phyloP scores from a whole-genome alignment of 30 jellyfish, hydroid and myxozoan genomes.

The Chrysaora quinquecirrha region DNA sequence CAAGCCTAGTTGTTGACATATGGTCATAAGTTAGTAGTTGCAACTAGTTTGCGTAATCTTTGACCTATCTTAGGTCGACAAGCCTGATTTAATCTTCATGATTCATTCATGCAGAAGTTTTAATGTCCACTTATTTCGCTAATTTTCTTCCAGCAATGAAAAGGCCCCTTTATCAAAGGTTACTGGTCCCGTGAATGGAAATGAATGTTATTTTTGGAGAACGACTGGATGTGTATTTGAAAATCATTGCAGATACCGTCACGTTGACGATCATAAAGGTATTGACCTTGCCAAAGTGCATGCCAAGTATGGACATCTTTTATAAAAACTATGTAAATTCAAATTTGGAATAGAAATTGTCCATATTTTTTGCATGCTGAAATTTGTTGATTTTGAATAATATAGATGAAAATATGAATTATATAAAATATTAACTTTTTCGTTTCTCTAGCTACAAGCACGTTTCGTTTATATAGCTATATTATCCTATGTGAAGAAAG shows the following conservation, averaged over 20 bases:
- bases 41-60: too few relatives aligned
- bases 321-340: background rate
- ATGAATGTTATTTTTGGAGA: constrained; percentile 97
- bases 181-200: constrained; percentile 91
- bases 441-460: too few relatives aligned
- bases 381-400: background rate
- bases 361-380: background rate
- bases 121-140: too few relatives aligned
- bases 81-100: too few relatives aligned
- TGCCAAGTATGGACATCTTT: constrained; percentile 81
- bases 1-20: too few relatives aligned
- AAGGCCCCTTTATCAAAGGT: constrained; percentile 59
- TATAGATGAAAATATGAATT: background rate
- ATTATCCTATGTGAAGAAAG: too few relatives aligned
- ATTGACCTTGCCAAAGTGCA: constrained; percentile 89
- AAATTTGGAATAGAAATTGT: too few relatives aligned
- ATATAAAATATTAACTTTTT: too few relatives aligned
- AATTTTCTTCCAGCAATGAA: constrained; percentile 17
- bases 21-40: too few relatives aligned
- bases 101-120: too few relatives aligned
- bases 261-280: constrained; percentile 83
- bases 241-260: constrained; percentile 82
- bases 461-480: too few relatives aligned
- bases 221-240: constrained; percentile 95
- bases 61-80: too few relatives aligned